These are phyloP conservation scores for Drosophila jambulina DNA, from an alignment of 1,140 invertebrate species.

Conservation along the genomic window DNA sequence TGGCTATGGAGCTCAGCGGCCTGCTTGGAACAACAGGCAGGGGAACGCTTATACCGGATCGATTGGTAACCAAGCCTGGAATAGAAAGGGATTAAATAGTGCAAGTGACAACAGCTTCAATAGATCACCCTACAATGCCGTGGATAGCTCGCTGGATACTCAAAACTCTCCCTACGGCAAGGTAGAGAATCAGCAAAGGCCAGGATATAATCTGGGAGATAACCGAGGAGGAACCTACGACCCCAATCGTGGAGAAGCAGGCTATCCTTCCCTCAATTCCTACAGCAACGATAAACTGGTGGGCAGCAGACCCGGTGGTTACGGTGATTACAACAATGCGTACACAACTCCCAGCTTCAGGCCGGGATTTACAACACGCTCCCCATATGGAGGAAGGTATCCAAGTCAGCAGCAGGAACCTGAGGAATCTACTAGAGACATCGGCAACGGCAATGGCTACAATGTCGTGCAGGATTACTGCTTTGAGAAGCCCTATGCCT, in stretches of 20 bases:
- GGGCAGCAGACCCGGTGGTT: conserved; percentile 27
- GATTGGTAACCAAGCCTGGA: conserved; percentile 40
- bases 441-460: conserved; percentile 29
- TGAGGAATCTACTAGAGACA: neutral
- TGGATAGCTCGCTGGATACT: conserved; percentile 13
- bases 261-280: conserved; percentile 22
- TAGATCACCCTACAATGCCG: conserved; percentile 5
- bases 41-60: neutral
- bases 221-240: conserved; percentile 21
- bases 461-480: conserved; percentile 74
- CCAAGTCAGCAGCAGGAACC: conserved; percentile 16
- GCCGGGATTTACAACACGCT: conserved; percentile 38
- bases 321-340: conserved; percentile 27
- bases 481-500: conserved; percentile 65
- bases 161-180: conserved; percentile 3
- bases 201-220: neutral
- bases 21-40: conserved; percentile 17
- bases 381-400: conserved; percentile 23
- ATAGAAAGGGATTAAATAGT: conserved; percentile 15
- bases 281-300: conserved; percentile 49
- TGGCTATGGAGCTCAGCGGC: neutral
- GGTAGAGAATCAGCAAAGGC: neutral
- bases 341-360: conserved; percentile 13
- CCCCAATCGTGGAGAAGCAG: conserved; percentile 9
- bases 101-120: conserved; percentile 16